Conservation (phyloP, 1,140 invertebrate genomes). For the Dolichoris vasculosae region DNA sequence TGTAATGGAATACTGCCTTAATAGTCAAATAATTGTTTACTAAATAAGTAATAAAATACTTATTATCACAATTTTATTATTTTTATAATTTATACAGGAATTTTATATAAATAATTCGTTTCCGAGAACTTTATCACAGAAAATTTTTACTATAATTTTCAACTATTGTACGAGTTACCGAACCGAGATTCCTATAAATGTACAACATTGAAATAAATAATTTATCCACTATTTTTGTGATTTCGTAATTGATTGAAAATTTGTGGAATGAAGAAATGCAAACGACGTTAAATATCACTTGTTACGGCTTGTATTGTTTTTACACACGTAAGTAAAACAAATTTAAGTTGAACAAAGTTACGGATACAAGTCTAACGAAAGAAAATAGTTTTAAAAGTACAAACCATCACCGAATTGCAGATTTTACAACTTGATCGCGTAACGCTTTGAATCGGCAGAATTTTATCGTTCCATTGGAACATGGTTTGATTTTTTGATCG, state of each 20-base stretch:
- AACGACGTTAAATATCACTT: too few species aligned
- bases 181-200: not conserved
- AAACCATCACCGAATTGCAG: too few species aligned
- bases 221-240: not conserved
- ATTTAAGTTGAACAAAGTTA: too few species aligned
- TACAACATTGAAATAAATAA: not conserved
- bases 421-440: too few species aligned
- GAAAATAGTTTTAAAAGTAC: too few species aligned
- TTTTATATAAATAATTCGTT: not conserved
- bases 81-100: not conserved
- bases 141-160: not conserved
- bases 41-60: conserved; percentile 10
- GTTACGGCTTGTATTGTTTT: too few species aligned
- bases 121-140: not conserved
- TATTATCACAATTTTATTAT: not conserved
- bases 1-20: conserved; percentile 34
- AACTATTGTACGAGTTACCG: not conserved
- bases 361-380: too few species aligned
- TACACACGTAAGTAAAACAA: too few species aligned
- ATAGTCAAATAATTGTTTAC: conserved; percentile 7
- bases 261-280: not conserved
- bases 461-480: too few species aligned
- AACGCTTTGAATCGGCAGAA: too few species aligned
- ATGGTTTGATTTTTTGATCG: too few species aligned
- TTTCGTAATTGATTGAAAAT: not conserved